These are phyloP conservation scores for Barnardius zonarius DNA, from an alignment of 2,113 vertebrate species.

Conservation along the genomic window DNA sequence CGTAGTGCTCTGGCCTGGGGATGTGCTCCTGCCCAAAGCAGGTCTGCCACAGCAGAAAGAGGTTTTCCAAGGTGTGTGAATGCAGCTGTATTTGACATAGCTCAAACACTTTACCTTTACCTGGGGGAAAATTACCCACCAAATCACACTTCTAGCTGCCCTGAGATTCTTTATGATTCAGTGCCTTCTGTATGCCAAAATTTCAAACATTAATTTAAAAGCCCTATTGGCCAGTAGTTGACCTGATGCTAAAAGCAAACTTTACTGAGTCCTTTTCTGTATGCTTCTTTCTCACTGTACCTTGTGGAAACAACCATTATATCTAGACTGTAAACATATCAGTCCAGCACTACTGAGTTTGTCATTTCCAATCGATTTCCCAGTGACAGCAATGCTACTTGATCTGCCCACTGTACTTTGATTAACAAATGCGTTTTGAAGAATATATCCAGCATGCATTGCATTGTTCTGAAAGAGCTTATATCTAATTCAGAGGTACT, in stretches of 20 bases:
- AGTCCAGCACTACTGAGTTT: background rate
- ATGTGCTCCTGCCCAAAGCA: background rate
- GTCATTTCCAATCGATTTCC: slow-evolving; percentile 28
- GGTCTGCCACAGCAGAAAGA: background rate
- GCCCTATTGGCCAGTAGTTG: background rate
- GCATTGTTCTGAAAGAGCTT: slow-evolving; percentile 3
- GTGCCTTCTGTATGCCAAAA: background rate
- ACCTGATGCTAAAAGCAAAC: background rate
- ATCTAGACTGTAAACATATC: background rate
- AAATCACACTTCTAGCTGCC: background rate
- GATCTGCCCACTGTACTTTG: slow-evolving; percentile 10
- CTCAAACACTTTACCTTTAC: background rate
- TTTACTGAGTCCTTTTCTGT: background rate
- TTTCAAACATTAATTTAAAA: background rate
- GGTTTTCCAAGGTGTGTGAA: background rate
- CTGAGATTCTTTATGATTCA: background rate
- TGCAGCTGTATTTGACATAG: background rate
- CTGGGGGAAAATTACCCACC: background rate
- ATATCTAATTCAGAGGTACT: background rate
- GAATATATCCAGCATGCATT: background rate
- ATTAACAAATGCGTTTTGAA: slow-evolving; percentile 23
- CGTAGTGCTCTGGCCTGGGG: background rate
- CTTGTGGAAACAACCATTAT: background rate
- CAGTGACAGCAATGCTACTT: slow-evolving; percentile 18
- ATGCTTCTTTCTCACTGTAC: background rate